phyloP scores from a whole-genome alignment of 2,113 vertebrate species.

The Pyrgilauda ruficollis region DNA sequence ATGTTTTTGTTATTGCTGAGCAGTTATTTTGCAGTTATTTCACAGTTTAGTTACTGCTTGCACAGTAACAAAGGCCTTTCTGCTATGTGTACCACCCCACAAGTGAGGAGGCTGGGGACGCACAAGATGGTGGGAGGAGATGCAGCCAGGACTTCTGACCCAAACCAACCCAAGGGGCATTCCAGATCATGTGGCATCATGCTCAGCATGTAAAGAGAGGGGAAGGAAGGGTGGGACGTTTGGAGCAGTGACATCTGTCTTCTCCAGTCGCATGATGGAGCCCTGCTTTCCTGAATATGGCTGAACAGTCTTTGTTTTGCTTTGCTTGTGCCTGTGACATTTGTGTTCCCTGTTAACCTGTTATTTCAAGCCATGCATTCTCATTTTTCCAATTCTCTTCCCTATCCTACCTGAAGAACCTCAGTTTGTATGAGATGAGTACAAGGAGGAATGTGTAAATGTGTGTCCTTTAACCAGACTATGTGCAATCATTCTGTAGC shows the following conservation, averaged over 20 bases:
- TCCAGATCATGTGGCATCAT: not conserved
- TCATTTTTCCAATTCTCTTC: not conserved
- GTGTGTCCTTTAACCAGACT: not conserved
- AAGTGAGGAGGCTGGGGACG: not conserved
- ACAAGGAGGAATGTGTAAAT: not conserved
- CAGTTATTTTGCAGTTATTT: too few relatives aligned
- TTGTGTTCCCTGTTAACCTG: not conserved
- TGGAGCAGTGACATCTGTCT: not conserved
- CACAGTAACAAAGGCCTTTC: not conserved
- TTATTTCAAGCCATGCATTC: not conserved
- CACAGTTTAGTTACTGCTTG: not conserved
- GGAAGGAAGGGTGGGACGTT: not conserved
- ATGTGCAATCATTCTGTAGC: not conserved
- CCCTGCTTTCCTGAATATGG: not conserved
- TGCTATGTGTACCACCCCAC: not conserved
- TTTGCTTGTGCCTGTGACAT: not conserved
- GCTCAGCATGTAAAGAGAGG: not conserved
- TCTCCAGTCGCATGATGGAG: not conserved
- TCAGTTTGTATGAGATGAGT: not conserved
- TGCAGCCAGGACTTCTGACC: not conserved
- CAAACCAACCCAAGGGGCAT: not conserved
- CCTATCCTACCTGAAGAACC: not conserved
- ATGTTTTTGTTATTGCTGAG: not conserved
- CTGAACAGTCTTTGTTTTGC: not conserved
- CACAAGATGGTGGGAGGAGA: too few relatives aligned